Evolutionary conservation across 1,140 invertebrate genomes (phyloP).

Genomic region (Ptiloglossa arizonensis): DNA sequence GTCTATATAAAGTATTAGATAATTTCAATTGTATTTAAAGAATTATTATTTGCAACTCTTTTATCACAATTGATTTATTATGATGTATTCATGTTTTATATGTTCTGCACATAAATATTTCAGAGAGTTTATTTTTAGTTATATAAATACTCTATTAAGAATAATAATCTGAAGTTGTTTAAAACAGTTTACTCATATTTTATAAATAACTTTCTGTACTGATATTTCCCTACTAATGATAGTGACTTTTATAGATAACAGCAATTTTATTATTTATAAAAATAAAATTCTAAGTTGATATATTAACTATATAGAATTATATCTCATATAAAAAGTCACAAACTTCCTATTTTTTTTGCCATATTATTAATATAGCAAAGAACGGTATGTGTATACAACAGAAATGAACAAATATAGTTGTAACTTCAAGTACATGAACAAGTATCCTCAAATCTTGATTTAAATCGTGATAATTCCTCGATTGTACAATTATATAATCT

Average conservation of each 20-base stretch:
- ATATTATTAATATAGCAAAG: neutral
- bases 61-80: neutral
- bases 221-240: neutral
- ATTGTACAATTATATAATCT: neutral
- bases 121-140: no score
- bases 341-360: neutral
- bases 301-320: slow-evolving; percentile 21
- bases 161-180: neutral
- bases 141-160: neutral
- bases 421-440: neutral
- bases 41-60: no score
- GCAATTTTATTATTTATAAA: slow-evolving; percentile 29
- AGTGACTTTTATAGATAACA: neutral
- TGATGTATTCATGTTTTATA: no score
- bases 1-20: no score
- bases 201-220: neutral
- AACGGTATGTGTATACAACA: neutral
- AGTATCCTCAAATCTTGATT: neutral
- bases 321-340: slow-evolving; percentile 11
- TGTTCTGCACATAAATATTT: no score
- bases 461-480: neutral
- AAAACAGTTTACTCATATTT: no score
- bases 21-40: no score
- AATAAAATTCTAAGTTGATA: slow-evolving; percentile 13
- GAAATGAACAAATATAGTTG: neutral